Conservation (phyloP, 1,140 invertebrate species). For the Drosophila persimilis region DNA sequence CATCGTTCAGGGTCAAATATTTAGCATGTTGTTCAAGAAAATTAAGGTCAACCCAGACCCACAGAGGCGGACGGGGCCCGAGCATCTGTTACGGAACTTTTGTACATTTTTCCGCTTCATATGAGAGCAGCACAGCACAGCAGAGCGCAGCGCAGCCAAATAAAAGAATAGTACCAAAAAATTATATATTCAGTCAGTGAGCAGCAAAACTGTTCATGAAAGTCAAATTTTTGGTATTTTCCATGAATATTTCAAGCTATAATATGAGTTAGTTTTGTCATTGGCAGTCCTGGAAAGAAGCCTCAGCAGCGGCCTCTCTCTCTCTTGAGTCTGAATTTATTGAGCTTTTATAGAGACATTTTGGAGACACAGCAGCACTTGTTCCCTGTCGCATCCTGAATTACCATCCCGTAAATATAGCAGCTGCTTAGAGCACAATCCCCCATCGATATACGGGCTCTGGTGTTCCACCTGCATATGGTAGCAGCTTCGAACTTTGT, state of each 20-base stretch:
- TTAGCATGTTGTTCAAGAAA: conserved; percentile 46
- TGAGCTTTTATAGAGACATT: conserved; percentile 39
- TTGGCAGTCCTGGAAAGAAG: too few species aligned
- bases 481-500: conserved; percentile 9
- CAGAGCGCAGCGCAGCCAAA: conserved; percentile 7
- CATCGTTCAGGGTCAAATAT: conserved; percentile 51
- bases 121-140: conserved; percentile 36
- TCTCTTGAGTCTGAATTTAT: conserved; percentile 12
- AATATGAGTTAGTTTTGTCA: conserved; percentile 1
- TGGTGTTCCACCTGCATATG: conserved; percentile 36
- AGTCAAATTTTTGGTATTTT: conserved; percentile 7
- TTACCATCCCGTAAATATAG: conserved; percentile 47
- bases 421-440: conserved; percentile 37
- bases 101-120: conserved; percentile 57
- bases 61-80: neutral
- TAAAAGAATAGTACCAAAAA: conserved; percentile 14
- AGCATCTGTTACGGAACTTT: conserved; percentile 23
- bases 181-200: conserved; percentile 9
- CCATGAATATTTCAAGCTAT: neutral
- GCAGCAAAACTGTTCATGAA: conserved; percentile 13
- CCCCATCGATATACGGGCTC: conserved; percentile 21
- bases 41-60: conserved; percentile 39
- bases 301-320: too few species aligned
- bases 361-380: neutral
- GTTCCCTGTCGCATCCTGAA: conserved; percentile 14